These are phyloP conservation scores for Epinotia nisella DNA, from an alignment of 2,888 invertebrate species.

Conservation along the genomic window DNA sequence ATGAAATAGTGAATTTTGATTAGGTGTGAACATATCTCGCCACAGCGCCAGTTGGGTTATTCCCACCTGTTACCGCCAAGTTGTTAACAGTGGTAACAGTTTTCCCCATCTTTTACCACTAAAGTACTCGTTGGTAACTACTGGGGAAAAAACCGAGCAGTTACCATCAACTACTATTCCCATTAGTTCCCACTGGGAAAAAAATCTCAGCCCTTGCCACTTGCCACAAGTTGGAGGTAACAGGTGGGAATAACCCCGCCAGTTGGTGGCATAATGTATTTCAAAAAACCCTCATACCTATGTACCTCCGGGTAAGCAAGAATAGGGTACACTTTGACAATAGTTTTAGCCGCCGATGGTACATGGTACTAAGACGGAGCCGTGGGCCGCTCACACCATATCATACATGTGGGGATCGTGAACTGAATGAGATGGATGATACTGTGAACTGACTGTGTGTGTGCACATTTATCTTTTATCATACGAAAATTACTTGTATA, in stretches of 20 bases:
- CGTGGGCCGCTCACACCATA: conserved; percentile 2
- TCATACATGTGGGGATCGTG: conserved; percentile 18
- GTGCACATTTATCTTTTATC: not conserved
- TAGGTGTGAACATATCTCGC: not conserved
- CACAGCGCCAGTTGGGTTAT: not conserved
- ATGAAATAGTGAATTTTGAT: no score
- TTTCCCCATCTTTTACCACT: no score
- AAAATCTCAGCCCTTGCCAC: no score
- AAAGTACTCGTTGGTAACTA: no score
- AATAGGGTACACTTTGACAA: not conserved
- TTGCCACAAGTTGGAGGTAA: no score
- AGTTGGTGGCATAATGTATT: not conserved
- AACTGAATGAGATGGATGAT: conserved; percentile 22
- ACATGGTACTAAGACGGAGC: not conserved
- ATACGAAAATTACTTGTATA: not conserved
- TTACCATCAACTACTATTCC: no score
- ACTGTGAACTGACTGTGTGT: conserved; percentile 42
- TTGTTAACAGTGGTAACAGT: no score
- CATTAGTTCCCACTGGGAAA: no score
- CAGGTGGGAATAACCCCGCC: no score
- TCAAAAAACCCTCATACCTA: not conserved
- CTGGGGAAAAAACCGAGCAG: no score
- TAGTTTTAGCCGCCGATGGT: not conserved
- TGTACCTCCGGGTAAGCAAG: not conserved
- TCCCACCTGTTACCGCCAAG: no score